A percentile compares a stretch with the other conserved stretches of the same genome.
Conservation (phyloP, 92 coral and sea anemone species). For the Epizoanthus scotinus region DNA sequence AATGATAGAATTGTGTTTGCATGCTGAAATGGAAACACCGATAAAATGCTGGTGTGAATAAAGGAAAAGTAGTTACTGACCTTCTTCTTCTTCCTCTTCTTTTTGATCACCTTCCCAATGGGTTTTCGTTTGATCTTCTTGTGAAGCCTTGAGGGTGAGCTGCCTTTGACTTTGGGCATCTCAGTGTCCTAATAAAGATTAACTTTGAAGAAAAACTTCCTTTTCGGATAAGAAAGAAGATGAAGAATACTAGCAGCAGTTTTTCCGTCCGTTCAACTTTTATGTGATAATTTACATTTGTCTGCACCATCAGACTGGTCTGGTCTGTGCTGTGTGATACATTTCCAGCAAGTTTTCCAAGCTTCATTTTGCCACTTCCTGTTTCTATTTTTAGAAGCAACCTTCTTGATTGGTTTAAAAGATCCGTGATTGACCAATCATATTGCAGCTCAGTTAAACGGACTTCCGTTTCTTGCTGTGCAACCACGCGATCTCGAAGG, state of each 20-base stretch:
- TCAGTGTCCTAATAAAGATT: neutral
- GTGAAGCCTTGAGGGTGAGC: slow-evolving; percentile 62
- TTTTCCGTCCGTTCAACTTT: neutral
- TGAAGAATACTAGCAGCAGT: neutral
- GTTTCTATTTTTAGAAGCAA: slow-evolving; percentile 67
- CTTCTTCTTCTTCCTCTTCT: slow-evolving; percentile 54
- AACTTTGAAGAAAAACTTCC: neutral
- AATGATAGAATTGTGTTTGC: neutral
- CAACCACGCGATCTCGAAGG: slow-evolving; percentile 60
- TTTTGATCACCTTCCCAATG: slow-evolving; percentile 46
- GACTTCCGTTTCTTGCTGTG: slow-evolving; percentile 67
- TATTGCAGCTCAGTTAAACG: neutral
- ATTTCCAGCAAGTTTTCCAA: neutral
- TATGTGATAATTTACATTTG: slow-evolving; percentile 20
- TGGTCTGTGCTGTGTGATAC: slow-evolving; percentile 8
- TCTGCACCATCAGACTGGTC: slow-evolving; percentile 32
- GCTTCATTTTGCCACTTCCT: slow-evolving; percentile 71
- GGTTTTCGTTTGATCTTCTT: slow-evolving; percentile 71
- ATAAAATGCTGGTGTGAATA: neutral
- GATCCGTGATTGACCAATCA: slow-evolving; percentile 44
- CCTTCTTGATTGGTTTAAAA: slow-evolving; percentile 66
- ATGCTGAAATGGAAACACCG: neutral
- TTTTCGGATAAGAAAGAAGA: neutral
- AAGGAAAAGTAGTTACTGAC: neutral
- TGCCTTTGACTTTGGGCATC: slow-evolving; percentile 83